Base-by-base conservation (phyloP, 2,113 vertebrate species). In the Balaenoptera acutorostrata region DNA sequence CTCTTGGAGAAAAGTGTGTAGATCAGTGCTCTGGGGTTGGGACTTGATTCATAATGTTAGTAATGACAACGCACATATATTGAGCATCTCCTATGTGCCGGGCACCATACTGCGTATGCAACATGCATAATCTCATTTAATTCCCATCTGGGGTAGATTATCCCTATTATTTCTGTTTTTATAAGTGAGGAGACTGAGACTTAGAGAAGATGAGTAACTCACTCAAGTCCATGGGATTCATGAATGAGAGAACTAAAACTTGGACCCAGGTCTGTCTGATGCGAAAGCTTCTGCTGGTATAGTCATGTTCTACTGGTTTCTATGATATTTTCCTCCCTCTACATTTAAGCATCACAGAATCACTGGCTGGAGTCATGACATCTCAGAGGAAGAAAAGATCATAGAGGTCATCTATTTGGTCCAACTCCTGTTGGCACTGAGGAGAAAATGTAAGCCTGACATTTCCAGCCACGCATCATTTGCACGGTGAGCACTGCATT, bases 271-370 rank as follows among this genome's bases (percentile, higher is more conserved):
- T 31, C 74, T 46, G 13, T 23, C n/a, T 59, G 27, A 36, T 41
- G 20, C 5, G 27, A 27, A 15, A 31, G 20, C 64, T 87, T 39
- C 55, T 18, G 27, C 9, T 21, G 23, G 14, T 13, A 21, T 9
- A 3, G 21, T 12, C 9, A 0, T 0, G 1, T 25, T 36, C 39
- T 27, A 0, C 52, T 2, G 0, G 44, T 29, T 72, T 39, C 52
- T 3, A 2, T 39, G 49, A 63, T 9, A 27, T 1, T 29, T 18
- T 20, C 55, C 10, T 44, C 49, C 25, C 33, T 57, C 71, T 39
- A 1, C 39, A 17, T n/a, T 25, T 36, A 41, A 20, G 52, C n/a
- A 33, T 21, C 72, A 12, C 77, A 25, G 72, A 31, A 1, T 41
- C 61, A 9, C 83, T 12, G 41, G 61, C 23, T 44, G 33, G 44